These are phyloP conservation scores for Chondrosia reniformis DNA, from an alignment of 37 sponge, comb jelly and placozoan genomes.

Conservation along the genomic window DNA sequence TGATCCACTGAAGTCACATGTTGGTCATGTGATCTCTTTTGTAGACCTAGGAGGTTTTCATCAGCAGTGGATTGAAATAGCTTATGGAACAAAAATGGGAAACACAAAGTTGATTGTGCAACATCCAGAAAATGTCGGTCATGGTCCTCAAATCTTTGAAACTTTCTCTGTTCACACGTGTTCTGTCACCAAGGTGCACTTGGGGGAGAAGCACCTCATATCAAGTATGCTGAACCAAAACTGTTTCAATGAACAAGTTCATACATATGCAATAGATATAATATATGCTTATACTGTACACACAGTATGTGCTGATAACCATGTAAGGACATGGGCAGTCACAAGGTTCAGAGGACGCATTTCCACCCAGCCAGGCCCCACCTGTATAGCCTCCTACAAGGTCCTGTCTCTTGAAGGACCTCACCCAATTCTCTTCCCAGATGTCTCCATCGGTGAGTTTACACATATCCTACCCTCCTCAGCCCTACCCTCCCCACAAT, in stretches of 20 bases:
- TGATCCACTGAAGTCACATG: conserved; percentile 18
- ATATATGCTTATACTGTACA: background rate
- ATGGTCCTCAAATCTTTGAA: conserved; percentile 90
- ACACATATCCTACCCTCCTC: too few relatives aligned
- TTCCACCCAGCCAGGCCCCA: conserved; percentile 96
- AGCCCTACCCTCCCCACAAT: background rate
- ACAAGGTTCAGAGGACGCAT: conserved; percentile 94
- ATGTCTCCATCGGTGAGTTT: conserved; percentile 75
- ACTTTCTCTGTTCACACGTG: conserved; percentile 89
- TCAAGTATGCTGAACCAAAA: conserved; percentile 52
- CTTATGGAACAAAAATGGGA: conserved; percentile 92
- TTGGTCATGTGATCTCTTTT: background rate
- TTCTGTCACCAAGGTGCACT: conserved; percentile 73
- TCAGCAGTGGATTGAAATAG: conserved; percentile 95
- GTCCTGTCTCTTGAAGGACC: conserved; percentile 90
- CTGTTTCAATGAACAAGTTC: background rate
- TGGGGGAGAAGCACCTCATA: conserved; percentile 95
- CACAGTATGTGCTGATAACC: conserved; percentile 83
- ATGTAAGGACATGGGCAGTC: conserved; percentile 91
- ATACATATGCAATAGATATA: background rate
- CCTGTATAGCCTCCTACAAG: conserved; percentile 89
- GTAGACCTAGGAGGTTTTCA: conserved; percentile 14
- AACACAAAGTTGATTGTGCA: conserved; percentile 84
- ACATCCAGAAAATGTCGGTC: conserved; percentile 97
- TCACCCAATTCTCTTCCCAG: conserved; percentile 58